Conservation (phyloP, 1,140 invertebrate genomes). For the Drosophila biarmipes region DNA sequence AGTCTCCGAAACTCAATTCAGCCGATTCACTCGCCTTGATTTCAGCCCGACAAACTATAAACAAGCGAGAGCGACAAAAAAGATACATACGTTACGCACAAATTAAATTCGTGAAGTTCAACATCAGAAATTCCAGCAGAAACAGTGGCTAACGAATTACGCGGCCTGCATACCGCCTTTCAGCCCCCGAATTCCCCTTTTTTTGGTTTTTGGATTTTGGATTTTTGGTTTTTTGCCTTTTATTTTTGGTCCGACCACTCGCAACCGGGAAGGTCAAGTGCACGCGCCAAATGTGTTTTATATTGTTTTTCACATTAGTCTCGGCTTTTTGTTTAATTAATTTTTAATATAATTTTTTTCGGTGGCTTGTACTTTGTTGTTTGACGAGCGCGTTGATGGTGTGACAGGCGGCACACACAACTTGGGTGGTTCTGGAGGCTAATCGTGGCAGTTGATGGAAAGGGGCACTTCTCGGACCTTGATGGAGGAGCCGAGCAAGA, state of each 20-base stretch:
- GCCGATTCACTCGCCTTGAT: conserved; percentile 46
- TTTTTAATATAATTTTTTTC: conserved; percentile 45
- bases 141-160: conserved; percentile 40
- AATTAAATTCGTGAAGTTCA: conserved; percentile 52
- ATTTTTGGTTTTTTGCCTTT: no score
- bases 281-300: conserved; percentile 54
- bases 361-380: conserved; percentile 13
- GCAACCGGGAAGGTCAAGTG: conserved; percentile 46
- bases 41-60: conserved; percentile 41
- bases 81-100: conserved; percentile 43
- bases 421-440: conserved; percentile 51
- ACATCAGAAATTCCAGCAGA: conserved; percentile 41
- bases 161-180: conserved; percentile 27
- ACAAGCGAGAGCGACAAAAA: conserved; percentile 14
- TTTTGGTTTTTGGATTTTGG: no score
- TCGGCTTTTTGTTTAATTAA: conserved; percentile 51
- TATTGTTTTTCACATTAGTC: conserved; percentile 48
- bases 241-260: conserved; percentile 2
- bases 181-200: conserved; percentile 12
- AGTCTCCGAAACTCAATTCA: conserved; percentile 43
- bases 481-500: not conserved
- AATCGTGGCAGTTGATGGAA: conserved; percentile 32
- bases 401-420: conserved; percentile 45
- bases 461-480: conserved; percentile 14
- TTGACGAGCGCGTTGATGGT: conserved; percentile 49